Base-by-base conservation (phyloP, 2,888 invertebrate genomes). In the Margaritifera margaritifera region DNA sequence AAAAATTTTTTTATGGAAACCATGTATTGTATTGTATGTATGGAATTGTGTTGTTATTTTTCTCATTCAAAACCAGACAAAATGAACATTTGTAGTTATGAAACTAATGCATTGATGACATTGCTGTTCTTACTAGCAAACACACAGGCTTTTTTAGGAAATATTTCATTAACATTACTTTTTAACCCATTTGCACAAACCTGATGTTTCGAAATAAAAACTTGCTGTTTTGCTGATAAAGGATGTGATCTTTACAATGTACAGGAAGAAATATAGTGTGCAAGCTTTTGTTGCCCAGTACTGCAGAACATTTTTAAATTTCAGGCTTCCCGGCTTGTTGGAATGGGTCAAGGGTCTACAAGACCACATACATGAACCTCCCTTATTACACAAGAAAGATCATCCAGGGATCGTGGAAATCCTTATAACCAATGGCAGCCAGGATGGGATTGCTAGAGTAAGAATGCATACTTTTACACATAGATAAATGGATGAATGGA, bases 381-480 rank as follows among this genome's bases (percentile, higher is more conserved):
- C 94, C 0, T 88, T 92, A 6, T 91, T 92, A 92, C 90, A 92
- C 4, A 72, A 68, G 8, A 55, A 73, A 15, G 87, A 89, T 19
- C 77, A 78, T 22, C 65, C 79, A 8, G 87, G 89, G 22, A 69
- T 77, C 15, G 69, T 78, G 54, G 84, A 86, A 60, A 86, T 95
- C 1, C 88, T 94, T 54, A 91, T 95, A 42, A 94, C 94, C 6
- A 92, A 93, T 77, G 95, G 95, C 4, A 93, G 94, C 31, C 95
- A 95, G 88, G 94, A 95, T 86, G 95, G 94, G 8, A 92, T 95
- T 71, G 93, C 93, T 89, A 94, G 94, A 89, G 89, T 89, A 70
- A 18, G 62, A 15, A 42, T 42, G 15, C 42, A 42, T 42, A 42
- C 15, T 42, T 42, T 42, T 42, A 42, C 42, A 42, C 15, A 42